Evolutionary conservation across 2,888 invertebrate species (phyloP), one percentile per base, ranked within the genome.

Genomic region (Lacanobia oleracea): DNA sequence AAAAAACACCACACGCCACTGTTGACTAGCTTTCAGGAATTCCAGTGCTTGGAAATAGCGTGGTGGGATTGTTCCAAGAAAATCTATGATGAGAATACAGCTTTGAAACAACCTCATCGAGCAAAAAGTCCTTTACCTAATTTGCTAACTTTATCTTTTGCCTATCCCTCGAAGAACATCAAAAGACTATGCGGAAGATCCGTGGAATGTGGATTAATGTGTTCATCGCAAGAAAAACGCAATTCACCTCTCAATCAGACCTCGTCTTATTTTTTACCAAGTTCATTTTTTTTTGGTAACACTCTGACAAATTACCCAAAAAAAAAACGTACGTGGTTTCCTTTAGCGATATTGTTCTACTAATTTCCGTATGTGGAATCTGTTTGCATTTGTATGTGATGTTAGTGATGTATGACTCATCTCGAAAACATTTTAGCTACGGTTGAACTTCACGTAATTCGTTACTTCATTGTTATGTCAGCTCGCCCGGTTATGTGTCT

Each of bases 381-480:
- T 56, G 61, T 67, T 67, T 33, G 77, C 61, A 43, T 77, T 50
- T 57, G 56, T 56, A 37, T 6, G 40, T 66, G 59, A 61, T 57
- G 66, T 54, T 16, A 21, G 59, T 63, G 54, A 66, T 71, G 63
- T 37, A 60, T 81, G 75, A 82, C 43, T 79, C 81, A 81, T 82
- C 79, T 61, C 21, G 57, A 69, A 82, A 77, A 75, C 68, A 69
- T 67, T 73, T 43, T 81, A 78, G 65, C 18, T 10, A 57, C 59
- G 66, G 60, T 78, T 81, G 71, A 82, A 82, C 82, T 82, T 82
- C 60, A 75, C 21, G 37, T 71, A 23, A 63, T 64, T 54, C 37
- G 67, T 75, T 70, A 78, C 62, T 72, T 67, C 67, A 79, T 81
- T 81, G 79, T 79, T 80, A 79, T 80, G 72, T 79, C 80, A 80